These are phyloP conservation scores for Nothoprocta perdicaria DNA, from an alignment of 2,113 vertebrate genomes.

Conservation along the genomic window DNA sequence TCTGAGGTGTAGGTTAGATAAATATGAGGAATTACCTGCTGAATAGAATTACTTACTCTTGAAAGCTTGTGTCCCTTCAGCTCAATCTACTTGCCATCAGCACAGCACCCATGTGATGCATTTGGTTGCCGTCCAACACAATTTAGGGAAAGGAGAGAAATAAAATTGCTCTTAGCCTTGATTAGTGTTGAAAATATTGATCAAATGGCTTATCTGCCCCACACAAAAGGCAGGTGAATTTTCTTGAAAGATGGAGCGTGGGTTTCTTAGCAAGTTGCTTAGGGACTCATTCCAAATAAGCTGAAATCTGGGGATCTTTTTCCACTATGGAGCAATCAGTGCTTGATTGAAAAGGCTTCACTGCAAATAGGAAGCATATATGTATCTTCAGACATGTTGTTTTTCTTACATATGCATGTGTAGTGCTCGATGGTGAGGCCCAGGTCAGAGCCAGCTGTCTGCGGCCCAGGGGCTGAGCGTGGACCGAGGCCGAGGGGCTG, in stretches of 20 bases:
- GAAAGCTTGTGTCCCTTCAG: neutral
- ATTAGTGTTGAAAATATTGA: conserved; percentile 60
- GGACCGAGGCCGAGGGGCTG: neutral
- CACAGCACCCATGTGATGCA: neutral
- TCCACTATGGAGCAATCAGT: neutral
- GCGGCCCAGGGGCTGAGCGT: too few species aligned
- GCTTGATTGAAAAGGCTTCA: neutral
- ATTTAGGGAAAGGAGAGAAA: conserved; percentile 17
- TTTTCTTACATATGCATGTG: neutral
- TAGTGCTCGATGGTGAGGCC: neutral
- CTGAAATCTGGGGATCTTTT: neutral
- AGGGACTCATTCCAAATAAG: neutral
- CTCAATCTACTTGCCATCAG: neutral
- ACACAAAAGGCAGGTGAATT: conserved; percentile 19
- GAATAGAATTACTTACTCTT: conserved; percentile 15
- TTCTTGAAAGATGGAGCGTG: conserved; percentile 31
- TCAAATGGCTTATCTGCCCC: conserved; percentile 40
- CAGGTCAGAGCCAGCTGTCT: neutral
- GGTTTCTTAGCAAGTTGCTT: neutral
- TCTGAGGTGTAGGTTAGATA: conserved; percentile 28
- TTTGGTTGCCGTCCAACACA: neutral
- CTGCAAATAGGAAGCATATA: neutral
- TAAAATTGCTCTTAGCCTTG: conserved; percentile 42
- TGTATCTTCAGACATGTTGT: neutral
- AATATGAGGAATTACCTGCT: neutral